Conservation (phyloP, 2,113 vertebrate species). For the Brachirus orientalis region DNA sequence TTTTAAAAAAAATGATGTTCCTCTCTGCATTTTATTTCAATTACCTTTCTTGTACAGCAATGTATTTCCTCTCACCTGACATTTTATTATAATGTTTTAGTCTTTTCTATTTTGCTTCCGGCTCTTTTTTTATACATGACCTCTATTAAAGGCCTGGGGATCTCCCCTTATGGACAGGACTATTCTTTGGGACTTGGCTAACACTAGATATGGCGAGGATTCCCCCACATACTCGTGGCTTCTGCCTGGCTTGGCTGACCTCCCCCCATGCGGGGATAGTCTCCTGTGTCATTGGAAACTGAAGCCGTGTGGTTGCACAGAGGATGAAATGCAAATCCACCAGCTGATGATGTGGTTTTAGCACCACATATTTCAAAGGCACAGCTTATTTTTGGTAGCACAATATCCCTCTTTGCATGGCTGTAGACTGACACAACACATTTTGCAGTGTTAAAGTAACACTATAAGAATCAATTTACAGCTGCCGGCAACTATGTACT, state of each 20-base stretch:
- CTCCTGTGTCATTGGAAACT: slow-evolving; percentile 41
- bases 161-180: background rate
- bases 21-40: too few species aligned
- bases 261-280: slow-evolving; percentile 17
- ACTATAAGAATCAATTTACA: too few species aligned
- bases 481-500: too few species aligned
- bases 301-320: slow-evolving; percentile 17
- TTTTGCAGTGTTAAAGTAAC: too few species aligned
- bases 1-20: too few species aligned
- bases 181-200: slow-evolving; percentile 17
- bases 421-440: background rate
- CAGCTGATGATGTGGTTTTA: slow-evolving; percentile 23
- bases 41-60: too few species aligned
- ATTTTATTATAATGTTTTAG: too few species aligned
- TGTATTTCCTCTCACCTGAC: too few species aligned
- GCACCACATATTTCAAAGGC: slow-evolving; percentile 30
- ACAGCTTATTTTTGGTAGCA: slow-evolving; percentile 15
- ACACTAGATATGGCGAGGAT: slow-evolving; percentile 37
- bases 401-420: background rate
- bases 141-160: background rate
- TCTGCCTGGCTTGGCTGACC: slow-evolving; percentile 11
- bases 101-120: too few species aligned
- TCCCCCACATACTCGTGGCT: slow-evolving; percentile 6
- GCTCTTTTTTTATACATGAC: background rate
- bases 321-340: slow-evolving; percentile 53